Evolutionary conservation across 2,888 invertebrate species (phyloP).

Genomic region (Dyspetes luteomarginatus): DNA sequence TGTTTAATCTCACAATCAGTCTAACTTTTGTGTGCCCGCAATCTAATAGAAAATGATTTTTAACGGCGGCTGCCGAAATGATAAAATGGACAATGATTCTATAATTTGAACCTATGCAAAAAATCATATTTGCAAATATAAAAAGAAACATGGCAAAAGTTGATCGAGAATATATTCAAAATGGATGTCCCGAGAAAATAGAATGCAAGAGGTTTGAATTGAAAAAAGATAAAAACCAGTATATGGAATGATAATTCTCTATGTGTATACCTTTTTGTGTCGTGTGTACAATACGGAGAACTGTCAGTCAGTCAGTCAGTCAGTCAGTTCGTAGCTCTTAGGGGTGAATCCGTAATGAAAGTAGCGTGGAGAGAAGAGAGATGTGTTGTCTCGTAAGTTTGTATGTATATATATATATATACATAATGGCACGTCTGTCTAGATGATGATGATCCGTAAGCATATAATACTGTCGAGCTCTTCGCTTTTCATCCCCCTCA

Average conservation of each 20-base stretch:
- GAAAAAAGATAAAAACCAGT: no score
- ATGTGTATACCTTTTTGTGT: slow-evolving; percentile 10
- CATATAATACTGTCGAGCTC: slow-evolving; percentile 54
- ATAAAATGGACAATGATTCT: no score
- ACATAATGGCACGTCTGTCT: slow-evolving; percentile 57
- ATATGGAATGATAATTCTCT: slow-evolving; percentile 30
- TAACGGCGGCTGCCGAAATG: no score
- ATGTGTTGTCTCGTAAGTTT: slow-evolving; percentile 53
- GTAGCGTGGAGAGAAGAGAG: slow-evolving; percentile 60
- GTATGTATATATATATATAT: slow-evolving; percentile 11
- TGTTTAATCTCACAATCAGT: no score
- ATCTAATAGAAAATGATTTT: no score
- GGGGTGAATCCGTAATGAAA: slow-evolving; percentile 82
- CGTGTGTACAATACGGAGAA: slow-evolving; percentile 67
- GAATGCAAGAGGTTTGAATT: neutral
- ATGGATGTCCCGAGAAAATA: neutral
- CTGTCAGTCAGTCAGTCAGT: slow-evolving; percentile 78
- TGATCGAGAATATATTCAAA: no score
- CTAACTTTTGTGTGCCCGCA: no score
- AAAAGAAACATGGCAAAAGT: no score
- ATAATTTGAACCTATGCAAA: no score
- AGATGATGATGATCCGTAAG: slow-evolving; percentile 46
- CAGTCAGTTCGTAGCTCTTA: slow-evolving; percentile 69
- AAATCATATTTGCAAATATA: no score
- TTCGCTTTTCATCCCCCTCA: slow-evolving; percentile 73